These are phyloP conservation scores for Cryptoleucopteryx plumbea DNA, from an alignment of 2,113 vertebrate genomes.

Conservation along the genomic window DNA sequence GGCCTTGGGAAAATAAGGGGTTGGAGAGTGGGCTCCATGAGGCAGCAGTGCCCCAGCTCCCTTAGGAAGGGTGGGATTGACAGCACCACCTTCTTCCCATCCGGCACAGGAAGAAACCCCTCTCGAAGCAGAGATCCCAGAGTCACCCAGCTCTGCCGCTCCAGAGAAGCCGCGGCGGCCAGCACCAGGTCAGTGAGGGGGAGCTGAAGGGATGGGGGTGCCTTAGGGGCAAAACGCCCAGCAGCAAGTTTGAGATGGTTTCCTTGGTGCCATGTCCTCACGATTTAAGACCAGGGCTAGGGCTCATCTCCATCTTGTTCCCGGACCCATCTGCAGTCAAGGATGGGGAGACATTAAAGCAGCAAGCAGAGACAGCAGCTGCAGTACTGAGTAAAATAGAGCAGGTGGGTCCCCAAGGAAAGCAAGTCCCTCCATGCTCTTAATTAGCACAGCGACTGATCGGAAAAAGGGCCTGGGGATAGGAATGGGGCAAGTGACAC, in stretches of 20 bases:
- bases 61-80: background rate
- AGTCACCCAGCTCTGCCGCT: slow-evolving; percentile 62
- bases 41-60: background rate
- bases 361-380: background rate
- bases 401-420: background rate
- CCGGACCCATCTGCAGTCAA: background rate
- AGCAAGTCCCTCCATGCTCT: background rate
- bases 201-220: background rate
- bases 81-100: background rate
- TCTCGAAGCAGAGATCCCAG: slow-evolving; percentile 34
- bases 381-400: background rate
- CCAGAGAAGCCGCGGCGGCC: slow-evolving; percentile 68
- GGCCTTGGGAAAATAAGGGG: background rate
- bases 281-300: background rate
- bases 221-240: background rate
- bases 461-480: background rate
- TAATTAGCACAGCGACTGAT: background rate
- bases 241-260: background rate
- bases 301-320: background rate
- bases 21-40: background rate
- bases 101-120: slow-evolving; percentile 52
- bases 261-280: rapidly evolving
- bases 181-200: slow-evolving; percentile 56
- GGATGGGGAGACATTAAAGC: background rate
- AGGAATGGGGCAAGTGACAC: background rate